Percentiles rank a stretch among this genome's conserved stretches.
Conservation (phyloP, 2,797 vertebrate species). For the Lateolabrax maculatus region DNA sequence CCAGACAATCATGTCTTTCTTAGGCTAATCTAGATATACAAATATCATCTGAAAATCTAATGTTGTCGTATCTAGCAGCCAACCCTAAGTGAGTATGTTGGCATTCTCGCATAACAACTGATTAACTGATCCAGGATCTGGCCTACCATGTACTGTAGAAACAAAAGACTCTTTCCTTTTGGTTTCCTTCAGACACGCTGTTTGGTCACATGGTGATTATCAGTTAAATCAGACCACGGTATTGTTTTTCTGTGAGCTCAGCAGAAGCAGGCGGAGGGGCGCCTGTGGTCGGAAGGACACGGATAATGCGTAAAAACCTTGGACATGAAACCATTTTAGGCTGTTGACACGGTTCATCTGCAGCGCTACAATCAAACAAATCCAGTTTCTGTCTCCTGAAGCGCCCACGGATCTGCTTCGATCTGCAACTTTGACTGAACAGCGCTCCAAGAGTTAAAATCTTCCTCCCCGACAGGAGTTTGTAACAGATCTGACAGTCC, state of each 20-base stretch:
- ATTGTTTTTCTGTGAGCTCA: slow-evolving; percentile 52
- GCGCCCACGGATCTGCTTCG: slow-evolving; percentile 1
- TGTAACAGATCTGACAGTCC: slow-evolving; percentile 30
- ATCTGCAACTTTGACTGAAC: slow-evolving; percentile 3
- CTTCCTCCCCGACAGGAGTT: slow-evolving; percentile 18
- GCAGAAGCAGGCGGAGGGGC: slow-evolving; percentile 48
- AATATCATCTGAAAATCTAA: too few relatives aligned
- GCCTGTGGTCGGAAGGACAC: slow-evolving; percentile 20
- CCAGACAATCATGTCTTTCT: background rate
- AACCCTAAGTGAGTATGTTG: background rate
- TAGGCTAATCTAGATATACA: too few relatives aligned
- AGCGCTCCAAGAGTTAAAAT: slow-evolving; percentile 2
- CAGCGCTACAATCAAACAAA: background rate
- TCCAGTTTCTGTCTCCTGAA: slow-evolving; percentile 12
- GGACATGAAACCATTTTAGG: slow-evolving; percentile 22
- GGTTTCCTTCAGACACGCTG: background rate
- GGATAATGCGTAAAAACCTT: slow-evolving; percentile 33
- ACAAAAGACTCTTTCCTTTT: slow-evolving; percentile 28
- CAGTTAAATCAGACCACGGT: slow-evolving; percentile 36
- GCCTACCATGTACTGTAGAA: background rate
- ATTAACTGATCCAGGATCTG: slow-evolving; percentile 2
- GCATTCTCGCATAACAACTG: background rate
- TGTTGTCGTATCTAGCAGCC: too few relatives aligned
- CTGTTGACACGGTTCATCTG: slow-evolving; percentile 27
- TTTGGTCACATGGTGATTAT: slow-evolving; percentile 45